Percentiles rank a stretch among this genome's conserved stretches.
Conservation (phyloP, 2,888 invertebrate genomes). For the Trilocha varians region DNA sequence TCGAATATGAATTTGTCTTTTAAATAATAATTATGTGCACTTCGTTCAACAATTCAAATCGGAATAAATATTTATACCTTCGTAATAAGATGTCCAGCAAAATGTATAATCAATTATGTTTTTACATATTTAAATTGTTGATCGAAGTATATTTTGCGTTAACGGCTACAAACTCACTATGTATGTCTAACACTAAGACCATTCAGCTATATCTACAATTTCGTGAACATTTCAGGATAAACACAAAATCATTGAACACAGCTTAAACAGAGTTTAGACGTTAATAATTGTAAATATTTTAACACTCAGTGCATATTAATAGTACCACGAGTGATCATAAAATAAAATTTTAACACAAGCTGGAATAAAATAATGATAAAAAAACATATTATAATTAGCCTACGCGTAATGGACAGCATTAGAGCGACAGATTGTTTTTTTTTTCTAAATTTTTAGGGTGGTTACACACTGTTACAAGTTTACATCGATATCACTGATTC, state of each 20-base stretch:
- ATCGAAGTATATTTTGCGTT: not conserved
- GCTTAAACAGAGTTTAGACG: constrained; percentile 42
- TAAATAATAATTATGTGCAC: constrained; percentile 61
- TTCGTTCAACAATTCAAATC: constrained; percentile 21
- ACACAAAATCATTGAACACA: constrained; percentile 62
- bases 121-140: not conserved
- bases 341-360: constrained; percentile 51
- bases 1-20: constrained; percentile 52
- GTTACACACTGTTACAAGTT: not conserved
- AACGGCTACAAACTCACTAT: constrained; percentile 37
- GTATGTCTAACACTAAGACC: constrained; percentile 64
- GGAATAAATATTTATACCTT: not conserved
- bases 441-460: not conserved
- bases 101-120: not conserved
- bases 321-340: constrained; percentile 53
- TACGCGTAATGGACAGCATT: constrained; percentile 47
- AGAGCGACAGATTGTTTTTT: constrained; percentile 10
- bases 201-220: constrained; percentile 65
- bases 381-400: constrained; percentile 33
- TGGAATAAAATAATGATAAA: constrained; percentile 30
- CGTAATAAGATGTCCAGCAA: no score
- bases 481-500: not conserved
- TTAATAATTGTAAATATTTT: constrained; percentile 24
- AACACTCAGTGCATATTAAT: constrained; percentile 65
- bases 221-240: constrained; percentile 31